Evolutionary conservation across 2,888 invertebrate genomes (phyloP), one percentile per base, ranked within the genome.

Genomic region (Tuberolachnus salignus): DNA sequence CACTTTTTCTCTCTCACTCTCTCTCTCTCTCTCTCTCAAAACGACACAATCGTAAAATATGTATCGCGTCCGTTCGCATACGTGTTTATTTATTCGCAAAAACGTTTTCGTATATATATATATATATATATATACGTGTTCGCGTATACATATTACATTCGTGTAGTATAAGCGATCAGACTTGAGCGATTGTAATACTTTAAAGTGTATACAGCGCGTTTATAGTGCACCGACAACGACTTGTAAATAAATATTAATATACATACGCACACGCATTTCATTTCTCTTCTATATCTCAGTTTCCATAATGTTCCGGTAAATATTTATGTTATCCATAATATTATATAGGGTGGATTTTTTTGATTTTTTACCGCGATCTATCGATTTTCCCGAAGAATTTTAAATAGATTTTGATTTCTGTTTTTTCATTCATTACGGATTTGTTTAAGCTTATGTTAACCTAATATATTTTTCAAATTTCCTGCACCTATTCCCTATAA

Each of bases 241-340:
- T 9, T 23, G 23, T 23, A 55, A 44, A 70, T 44, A 70, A 70
- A 70, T 70, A 70, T 70, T 57, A 69, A 69, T 69, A 1, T 14
- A 19, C 9, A 53, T 19, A 21, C 44, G 6, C 23, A 6, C n/a
- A 21, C 55, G 16, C 23, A 19, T 42, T 70, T 44, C 6, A n/a
- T 70, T 23, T 6, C 6, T 23, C 21, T 44, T 64, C 9, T 34
- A 19, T 69, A 19, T 1, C 19, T 9, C 34, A 9, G 8, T 13
- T 19, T 34, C 1, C 34, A 53, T 53, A n/a, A n/a, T 53, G 51
- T 69, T 53, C 9, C 19, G 34, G 11, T 66, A 34, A 34, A 34
- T 34, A 34, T 34, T 34, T n/a, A n/a, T n/a, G n/a, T n/a, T n/a
- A n/a, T n/a, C n/a, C n/a, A n/a, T n/a, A n/a, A n/a, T n/a, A n/a